Evolutionary conservation across 2,113 vertebrate species (phyloP).

Genomic region (Bettongia penicillata): DNA sequence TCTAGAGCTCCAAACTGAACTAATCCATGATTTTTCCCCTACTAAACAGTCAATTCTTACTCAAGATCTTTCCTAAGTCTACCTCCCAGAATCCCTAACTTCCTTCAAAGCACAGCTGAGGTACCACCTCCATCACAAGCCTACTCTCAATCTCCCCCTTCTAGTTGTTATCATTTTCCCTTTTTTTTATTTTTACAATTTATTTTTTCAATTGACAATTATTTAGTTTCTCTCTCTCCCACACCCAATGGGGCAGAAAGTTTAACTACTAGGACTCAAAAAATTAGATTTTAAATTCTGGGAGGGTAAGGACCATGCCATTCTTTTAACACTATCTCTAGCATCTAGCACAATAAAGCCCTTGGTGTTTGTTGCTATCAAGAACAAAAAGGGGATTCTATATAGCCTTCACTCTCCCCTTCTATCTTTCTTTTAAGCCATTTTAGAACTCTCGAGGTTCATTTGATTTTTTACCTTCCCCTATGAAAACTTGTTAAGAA

Average conservation of each 20-base stretch:
- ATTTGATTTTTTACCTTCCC: neutral
- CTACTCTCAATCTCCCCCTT: too few species aligned
- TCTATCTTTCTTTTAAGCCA: neutral
- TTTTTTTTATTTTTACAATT: too few species aligned
- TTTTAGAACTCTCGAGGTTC: neutral
- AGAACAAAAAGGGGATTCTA: neutral
- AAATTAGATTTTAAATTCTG: neutral
- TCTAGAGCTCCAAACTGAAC: neutral
- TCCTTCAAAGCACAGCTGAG: too few species aligned
- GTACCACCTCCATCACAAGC: too few species aligned
- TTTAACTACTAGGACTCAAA: neutral
- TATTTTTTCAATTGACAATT: too few species aligned
- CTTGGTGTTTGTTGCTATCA: neutral
- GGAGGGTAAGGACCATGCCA: neutral
- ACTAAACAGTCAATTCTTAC: neutral
- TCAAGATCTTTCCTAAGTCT: neutral
- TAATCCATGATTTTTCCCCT: neutral
- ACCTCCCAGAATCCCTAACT: too few species aligned
- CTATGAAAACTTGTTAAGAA: neutral
- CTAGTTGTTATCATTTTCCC: too few species aligned
- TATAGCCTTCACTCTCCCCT: neutral
- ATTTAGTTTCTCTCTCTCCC: too few species aligned
- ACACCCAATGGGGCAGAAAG: too few species aligned
- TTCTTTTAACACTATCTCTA: neutral
- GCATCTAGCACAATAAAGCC: neutral